Base-by-base conservation (phyloP, 2,797 vertebrate species). In the Chelon auratus region DNA sequence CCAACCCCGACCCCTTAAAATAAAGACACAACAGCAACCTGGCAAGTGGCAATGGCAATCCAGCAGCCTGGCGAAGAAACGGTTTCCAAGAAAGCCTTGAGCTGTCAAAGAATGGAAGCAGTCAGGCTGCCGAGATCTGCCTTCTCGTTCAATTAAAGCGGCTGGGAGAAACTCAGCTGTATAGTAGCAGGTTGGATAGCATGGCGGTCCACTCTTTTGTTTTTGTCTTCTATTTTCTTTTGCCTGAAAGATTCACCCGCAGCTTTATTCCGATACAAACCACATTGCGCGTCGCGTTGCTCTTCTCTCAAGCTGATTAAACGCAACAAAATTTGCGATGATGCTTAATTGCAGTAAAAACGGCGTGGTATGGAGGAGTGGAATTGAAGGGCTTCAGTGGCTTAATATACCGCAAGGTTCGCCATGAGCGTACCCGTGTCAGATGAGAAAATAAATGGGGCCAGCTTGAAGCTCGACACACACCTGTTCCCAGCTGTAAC, bases 401-500 rank as follows among this genome's bases (percentile, higher is more conserved):
- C 72, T 48, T 55, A 20, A 26, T 74, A 30, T 57, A 68, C 26
- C 59, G 51, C 57, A 8, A 62, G 74, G 66, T 77, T 77, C 53
- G 50, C 72, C 13, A 69, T 84, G 83, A 80, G 72, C 50, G 36
- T 48, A 61, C 36, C 30, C 73, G 62, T 77, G 84, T 84, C 81
- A 24, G 65, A 89, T 78, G 75, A 80, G 80, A 40, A 81, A 82
- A 82, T 83, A 76, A 80, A 72, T 74, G 68, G 79, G 60, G 74
- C 51, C 86, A 63, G 87, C 78, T 84, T 81, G 83, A 83, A 68
- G 75, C 82, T 39, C 56, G 82, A 88, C 80, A 83, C 88, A 76
- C 88, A 85, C 85, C 80, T 85, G 84, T 87, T 85, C 80, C 83
- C 86, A 81, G 79, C 76, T 85, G 80, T 77, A 88, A 77, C 84